Evolutionary conservation across 2,797 vertebrate species (phyloP).

Genomic region (Falco berigora): DNA sequence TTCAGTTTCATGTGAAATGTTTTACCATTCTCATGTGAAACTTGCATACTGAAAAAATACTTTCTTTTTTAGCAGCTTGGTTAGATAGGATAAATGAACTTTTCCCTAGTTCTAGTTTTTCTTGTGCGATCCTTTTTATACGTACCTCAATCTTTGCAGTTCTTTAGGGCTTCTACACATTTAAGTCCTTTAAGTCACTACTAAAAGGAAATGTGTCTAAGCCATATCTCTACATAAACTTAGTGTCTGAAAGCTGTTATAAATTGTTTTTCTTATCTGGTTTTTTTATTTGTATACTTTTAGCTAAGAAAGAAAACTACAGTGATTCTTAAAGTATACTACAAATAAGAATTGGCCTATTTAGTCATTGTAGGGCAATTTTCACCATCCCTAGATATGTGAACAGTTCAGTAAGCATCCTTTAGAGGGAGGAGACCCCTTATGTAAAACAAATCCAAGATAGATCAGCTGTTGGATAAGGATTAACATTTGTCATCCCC

Average conservation of each 20-base stretch:
- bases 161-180: neutral
- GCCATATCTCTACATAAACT: neutral
- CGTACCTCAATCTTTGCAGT: neutral
- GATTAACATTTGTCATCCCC: neutral
- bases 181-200: neutral
- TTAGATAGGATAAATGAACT: neutral
- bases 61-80: neutral
- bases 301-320: neutral
- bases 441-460: neutral
- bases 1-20: neutral
- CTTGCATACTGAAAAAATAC: neutral
- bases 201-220: neutral
- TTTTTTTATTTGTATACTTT: neutral
- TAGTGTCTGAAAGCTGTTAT: neutral
- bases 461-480: neutral
- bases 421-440: neutral
- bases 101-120: neutral
- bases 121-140: neutral
- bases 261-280: neutral
- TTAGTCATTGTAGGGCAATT: neutral
- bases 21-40: neutral
- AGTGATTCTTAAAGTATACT: neutral
- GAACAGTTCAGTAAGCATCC: neutral
- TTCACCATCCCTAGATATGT: neutral
- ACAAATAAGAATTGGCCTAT: neutral